These are phyloP conservation scores for Drosophila cardini DNA, from an alignment of 1,140 invertebrate genomes.

Conservation along the genomic window DNA sequence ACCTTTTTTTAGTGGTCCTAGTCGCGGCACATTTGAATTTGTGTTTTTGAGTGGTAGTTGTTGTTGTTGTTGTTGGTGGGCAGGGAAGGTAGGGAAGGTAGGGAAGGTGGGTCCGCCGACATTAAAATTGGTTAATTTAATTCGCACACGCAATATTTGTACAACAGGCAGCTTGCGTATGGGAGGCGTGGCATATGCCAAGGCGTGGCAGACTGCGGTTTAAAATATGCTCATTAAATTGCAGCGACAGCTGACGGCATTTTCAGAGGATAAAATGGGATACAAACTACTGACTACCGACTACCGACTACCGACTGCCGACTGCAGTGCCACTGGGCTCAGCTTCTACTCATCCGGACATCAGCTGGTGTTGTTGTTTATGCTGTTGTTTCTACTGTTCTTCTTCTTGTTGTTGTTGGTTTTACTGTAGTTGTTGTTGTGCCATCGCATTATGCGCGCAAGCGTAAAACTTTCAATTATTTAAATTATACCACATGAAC, in stretches of 20 bases:
- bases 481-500: slow-evolving; percentile 84
- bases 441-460: slow-evolving; percentile 72
- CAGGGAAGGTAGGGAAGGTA: too few relatives aligned
- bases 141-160: slow-evolving; percentile 48
- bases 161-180: slow-evolving; percentile 1
- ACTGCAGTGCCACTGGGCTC: slow-evolving; percentile 8
- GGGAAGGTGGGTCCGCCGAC: neutral
- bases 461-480: slow-evolving; percentile 84
- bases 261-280: slow-evolving; percentile 23
- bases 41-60: neutral
- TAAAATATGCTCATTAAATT: slow-evolving; percentile 69
- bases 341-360: slow-evolving; percentile 53
- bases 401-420: slow-evolving; percentile 37
- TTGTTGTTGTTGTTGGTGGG: neutral
- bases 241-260: slow-evolving; percentile 28
- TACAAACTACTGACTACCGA: slow-evolving; percentile 8
- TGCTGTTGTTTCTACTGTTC: slow-evolving; percentile 31
- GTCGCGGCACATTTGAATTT: slow-evolving; percentile 72
- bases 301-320: slow-evolving; percentile 3
- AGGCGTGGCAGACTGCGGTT: slow-evolving; percentile 17
- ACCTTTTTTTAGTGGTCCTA: slow-evolving; percentile 55
- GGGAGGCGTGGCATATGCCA: too few relatives aligned
- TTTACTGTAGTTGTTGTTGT: slow-evolving; percentile 39
- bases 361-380: slow-evolving; percentile 50
- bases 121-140: slow-evolving; percentile 79